These are phyloP conservation scores for Ciconia nigra DNA, from an alignment of 2,797 vertebrate genomes.

Conservation along the genomic window DNA sequence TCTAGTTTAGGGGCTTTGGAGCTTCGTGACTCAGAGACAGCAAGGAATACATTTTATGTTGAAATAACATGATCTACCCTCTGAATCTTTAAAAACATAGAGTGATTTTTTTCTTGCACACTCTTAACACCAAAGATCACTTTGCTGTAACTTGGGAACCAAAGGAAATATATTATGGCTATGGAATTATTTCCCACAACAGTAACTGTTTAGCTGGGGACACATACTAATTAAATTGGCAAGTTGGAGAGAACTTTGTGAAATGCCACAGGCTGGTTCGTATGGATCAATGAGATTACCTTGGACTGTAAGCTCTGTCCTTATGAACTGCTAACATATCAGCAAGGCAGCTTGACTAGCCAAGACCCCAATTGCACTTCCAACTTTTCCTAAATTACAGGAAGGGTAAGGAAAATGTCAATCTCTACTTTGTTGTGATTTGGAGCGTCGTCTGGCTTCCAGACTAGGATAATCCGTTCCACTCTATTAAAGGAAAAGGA, in stretches of 20 bases:
- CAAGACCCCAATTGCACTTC: constrained; percentile 35
- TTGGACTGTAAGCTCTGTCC: neutral
- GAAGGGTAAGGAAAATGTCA: constrained; percentile 5
- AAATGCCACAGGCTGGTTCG: neutral
- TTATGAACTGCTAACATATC: neutral
- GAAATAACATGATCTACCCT: neutral
- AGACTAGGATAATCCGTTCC: neutral
- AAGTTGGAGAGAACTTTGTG: neutral
- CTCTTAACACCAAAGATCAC: neutral
- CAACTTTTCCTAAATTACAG: neutral
- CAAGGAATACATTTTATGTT: neutral
- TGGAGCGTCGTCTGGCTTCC: neutral
- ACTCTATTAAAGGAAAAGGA: neutral
- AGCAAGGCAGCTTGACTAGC: neutral
- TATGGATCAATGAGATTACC: neutral
- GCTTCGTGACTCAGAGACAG: neutral
- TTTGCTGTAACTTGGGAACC: neutral
- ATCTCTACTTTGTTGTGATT: neutral
- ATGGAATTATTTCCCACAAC: neutral
- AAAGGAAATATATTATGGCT: neutral
- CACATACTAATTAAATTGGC: neutral
- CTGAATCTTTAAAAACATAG: neutral
- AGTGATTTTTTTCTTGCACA: neutral
- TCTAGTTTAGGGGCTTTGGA: neutral
- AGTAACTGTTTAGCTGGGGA: neutral